phyloP scores from a whole-genome alignment of 1,140 invertebrate genomes.

The Mesaphorura yosii region DNA sequence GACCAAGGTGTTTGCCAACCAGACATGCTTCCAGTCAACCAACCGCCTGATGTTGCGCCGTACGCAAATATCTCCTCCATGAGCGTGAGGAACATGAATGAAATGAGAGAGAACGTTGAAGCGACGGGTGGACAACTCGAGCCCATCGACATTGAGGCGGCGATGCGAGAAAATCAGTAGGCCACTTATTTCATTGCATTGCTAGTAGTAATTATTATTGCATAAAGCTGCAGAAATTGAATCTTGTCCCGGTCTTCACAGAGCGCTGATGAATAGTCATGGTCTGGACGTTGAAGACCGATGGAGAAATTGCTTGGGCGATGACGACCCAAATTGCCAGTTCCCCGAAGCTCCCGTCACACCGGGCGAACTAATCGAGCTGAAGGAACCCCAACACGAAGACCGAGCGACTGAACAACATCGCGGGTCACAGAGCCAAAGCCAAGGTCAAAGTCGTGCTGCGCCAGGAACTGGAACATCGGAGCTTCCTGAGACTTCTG shows the following conservation, averaged over 20 bases:
- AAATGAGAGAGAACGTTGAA: conserved; percentile 13
- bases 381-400: too few relatives aligned
- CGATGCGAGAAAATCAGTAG: conserved; percentile 14
- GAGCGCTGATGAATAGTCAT: conserved; percentile 10
- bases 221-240: neutral
- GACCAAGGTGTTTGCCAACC: conserved; percentile 24
- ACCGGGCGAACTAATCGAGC: neutral
- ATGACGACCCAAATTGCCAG: conserved; percentile 10
- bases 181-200: neutral
- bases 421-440: too few relatives aligned
- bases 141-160: conserved; percentile 19
- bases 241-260: neutral
- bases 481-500: too few relatives aligned
- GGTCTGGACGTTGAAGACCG: conserved; percentile 15
- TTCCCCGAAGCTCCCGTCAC: neutral
- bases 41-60: conserved; percentile 3
- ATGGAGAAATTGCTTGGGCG: conserved; percentile 15
- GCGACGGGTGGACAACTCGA: conserved; percentile 16
- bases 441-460: too few relatives aligned
- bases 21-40: conserved; percentile 1
- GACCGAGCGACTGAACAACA: neutral
- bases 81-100: conserved; percentile 21
- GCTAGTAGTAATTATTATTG: neutral
- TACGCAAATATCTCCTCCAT: conserved; percentile 12
- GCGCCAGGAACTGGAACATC: too few relatives aligned